These are phyloP conservation scores for Hippoglossus hippoglossus DNA, from an alignment of 2,797 vertebrate species.

Conservation along the genomic window DNA sequence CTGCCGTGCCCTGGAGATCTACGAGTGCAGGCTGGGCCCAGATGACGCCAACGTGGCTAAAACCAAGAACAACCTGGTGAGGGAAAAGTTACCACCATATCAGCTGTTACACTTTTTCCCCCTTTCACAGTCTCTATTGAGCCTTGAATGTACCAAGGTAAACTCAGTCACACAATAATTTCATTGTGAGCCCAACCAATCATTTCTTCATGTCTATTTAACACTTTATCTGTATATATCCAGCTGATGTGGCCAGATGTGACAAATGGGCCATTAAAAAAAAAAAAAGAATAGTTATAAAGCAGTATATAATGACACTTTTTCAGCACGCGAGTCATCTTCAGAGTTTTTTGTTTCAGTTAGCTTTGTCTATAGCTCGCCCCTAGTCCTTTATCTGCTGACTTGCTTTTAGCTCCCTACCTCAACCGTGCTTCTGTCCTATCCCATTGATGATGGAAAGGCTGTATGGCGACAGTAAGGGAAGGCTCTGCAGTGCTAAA, in stretches of 20 bases:
- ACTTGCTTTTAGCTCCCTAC: neutral
- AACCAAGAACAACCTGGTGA: conserved; percentile 98
- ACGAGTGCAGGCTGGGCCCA: conserved; percentile 91
- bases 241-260: too few species aligned
- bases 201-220: too few species aligned
- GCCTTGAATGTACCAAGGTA: too few species aligned
- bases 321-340: neutral
- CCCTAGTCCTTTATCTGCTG: neutral
- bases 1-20: conserved; percentile 96
- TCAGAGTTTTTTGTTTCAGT: neutral
- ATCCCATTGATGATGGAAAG: conserved; percentile 36
- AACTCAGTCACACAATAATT: too few species aligned
- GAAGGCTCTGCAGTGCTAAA: conserved; percentile 5
- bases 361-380: neutral
- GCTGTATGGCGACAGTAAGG: conserved; percentile 6
- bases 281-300: too few species aligned
- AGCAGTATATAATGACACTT: too few species aligned
- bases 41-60: conserved; percentile 98
- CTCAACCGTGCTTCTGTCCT: neutral
- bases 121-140: neutral
- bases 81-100: conserved; percentile 11
- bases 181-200: too few species aligned
- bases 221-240: too few species aligned
- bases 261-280: too few species aligned
- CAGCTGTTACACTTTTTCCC: neutral